These are phyloP conservation scores for Dicentrarchus labrax DNA, from an alignment of 2,113 vertebrate species.

Conservation along the genomic window DNA sequence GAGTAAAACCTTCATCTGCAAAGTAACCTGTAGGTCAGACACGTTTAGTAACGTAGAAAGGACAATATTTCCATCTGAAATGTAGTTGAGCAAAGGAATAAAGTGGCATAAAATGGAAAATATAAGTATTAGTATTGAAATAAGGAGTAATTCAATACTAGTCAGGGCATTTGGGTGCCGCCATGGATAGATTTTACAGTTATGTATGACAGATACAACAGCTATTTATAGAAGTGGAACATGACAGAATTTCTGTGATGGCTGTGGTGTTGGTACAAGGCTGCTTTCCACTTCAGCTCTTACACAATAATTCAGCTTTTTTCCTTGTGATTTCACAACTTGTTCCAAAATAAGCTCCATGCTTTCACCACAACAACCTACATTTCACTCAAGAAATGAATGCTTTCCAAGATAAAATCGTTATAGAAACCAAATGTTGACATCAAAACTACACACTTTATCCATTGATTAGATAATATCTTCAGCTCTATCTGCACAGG, in stretches of 20 bases:
- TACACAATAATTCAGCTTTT: not conserved
- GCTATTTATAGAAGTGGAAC: not conserved
- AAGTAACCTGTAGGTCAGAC: not conserved
- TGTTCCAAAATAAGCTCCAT: slow-evolving; percentile 12
- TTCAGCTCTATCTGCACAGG: slow-evolving; percentile 27
- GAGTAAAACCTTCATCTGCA: not conserved
- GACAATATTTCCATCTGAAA: not conserved
- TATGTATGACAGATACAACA: not conserved
- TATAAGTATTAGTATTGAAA: not conserved
- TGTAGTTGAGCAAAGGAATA: not conserved
- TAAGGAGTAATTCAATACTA: not conserved
- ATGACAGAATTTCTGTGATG: not conserved
- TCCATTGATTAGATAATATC: slow-evolving; percentile 34
- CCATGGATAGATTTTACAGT: not conserved
- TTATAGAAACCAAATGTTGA: slow-evolving; percentile 36
- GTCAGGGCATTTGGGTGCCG: not conserved
- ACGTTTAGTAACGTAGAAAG: not conserved
- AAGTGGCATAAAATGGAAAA: not conserved
- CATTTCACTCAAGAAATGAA: slow-evolving; percentile 18
- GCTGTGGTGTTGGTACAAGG: not conserved
- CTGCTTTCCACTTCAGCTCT: not conserved
- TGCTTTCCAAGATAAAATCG: slow-evolving; percentile 51
- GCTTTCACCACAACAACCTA: slow-evolving; percentile 11
- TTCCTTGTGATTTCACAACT: not conserved
- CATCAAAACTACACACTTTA: slow-evolving; percentile 49